Evolutionary conservation across 2,888 invertebrate species (phyloP).

Genomic region (Chloroclysta siterata): DNA sequence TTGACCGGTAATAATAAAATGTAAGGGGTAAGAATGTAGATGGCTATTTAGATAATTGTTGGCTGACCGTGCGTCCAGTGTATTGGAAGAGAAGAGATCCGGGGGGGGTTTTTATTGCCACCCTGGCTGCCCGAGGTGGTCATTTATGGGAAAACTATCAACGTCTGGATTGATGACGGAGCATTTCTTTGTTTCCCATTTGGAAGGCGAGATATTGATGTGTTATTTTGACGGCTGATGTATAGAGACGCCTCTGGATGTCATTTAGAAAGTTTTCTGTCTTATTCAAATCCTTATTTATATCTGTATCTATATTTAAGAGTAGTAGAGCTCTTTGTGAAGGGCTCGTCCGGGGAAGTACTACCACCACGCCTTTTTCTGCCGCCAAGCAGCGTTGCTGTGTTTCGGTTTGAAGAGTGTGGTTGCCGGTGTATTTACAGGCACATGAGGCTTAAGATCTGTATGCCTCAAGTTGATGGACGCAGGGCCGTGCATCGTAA

Average conservation of each 20-base stretch:
- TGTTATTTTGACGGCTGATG: slow-evolving; percentile 49
- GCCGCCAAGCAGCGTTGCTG: no score
- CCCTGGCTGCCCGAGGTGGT: slow-evolving; percentile 64
- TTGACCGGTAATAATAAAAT: slow-evolving; percentile 85
- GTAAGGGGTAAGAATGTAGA: slow-evolving; percentile 85
- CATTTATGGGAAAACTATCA: slow-evolving; percentile 83
- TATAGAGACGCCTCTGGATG: slow-evolving; percentile 35
- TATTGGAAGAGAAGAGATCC: slow-evolving; percentile 73
- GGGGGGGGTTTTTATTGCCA: slow-evolving; percentile 75
- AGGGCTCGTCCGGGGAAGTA: no score
- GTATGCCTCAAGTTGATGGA: no score
- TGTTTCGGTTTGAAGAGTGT: no score
- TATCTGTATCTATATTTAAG: no score
- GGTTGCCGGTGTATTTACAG: no score
- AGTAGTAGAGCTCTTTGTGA: no score
- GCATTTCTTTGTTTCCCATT: slow-evolving; percentile 66
- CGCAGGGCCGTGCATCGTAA: no score
- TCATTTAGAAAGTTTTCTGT: slow-evolving; percentile 15
- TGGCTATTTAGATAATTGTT: slow-evolving; percentile 86
- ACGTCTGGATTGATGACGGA: slow-evolving; percentile 72
- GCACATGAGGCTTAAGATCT: no score
- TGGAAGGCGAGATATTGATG: slow-evolving; percentile 57
- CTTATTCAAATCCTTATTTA: not conserved
- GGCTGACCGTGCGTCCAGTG: slow-evolving; percentile 76
- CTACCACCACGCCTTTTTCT: no score